Conservation (phyloP, 1,140 invertebrate species). For the Dendroctonus ponderosae region DNA sequence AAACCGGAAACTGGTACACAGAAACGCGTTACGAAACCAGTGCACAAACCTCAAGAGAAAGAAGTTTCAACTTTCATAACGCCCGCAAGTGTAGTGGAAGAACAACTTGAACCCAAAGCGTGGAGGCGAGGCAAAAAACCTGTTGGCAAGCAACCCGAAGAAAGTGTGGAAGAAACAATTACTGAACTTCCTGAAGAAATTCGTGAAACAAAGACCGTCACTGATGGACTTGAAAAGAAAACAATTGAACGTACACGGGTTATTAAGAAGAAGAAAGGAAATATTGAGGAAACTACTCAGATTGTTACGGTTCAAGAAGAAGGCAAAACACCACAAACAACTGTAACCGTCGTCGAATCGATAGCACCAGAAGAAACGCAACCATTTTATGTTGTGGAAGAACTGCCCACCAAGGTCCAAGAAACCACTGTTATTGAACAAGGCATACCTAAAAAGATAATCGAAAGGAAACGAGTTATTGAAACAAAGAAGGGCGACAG, state of each 20-base stretch:
- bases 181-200: slow-evolving; percentile 47
- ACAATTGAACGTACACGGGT: slow-evolving; percentile 38
- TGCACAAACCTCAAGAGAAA: slow-evolving; percentile 22
- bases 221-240: slow-evolving; percentile 40
- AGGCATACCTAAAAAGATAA: slow-evolving; percentile 40
- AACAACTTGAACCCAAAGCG: slow-evolving; percentile 34
- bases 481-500: slow-evolving; percentile 48
- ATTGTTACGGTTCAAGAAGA: slow-evolving; percentile 48
- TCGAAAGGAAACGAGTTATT: slow-evolving; percentile 41
- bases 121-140: slow-evolving; percentile 33
- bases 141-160: slow-evolving; percentile 11
- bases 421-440: slow-evolving; percentile 42
- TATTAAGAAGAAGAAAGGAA: slow-evolving; percentile 44
- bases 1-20: slow-evolving; percentile 51
- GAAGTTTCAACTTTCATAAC: slow-evolving; percentile 44
- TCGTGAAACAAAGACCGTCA: slow-evolving; percentile 48
- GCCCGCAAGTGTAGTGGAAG: neutral
- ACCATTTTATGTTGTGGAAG: slow-evolving; percentile 40
- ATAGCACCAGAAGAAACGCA: slow-evolving; percentile 23
- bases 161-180: slow-evolving; percentile 14
- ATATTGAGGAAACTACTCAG: slow-evolving; percentile 46
- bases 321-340: slow-evolving; percentile 38
- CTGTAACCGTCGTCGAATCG: slow-evolving; percentile 28
- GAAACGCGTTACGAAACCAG: slow-evolving; percentile 45
- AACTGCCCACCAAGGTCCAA: slow-evolving; percentile 37